Evolutionary conservation across 1,140 invertebrate genomes (phyloP).

Genomic region (Heliconius hewitsoni): DNA sequence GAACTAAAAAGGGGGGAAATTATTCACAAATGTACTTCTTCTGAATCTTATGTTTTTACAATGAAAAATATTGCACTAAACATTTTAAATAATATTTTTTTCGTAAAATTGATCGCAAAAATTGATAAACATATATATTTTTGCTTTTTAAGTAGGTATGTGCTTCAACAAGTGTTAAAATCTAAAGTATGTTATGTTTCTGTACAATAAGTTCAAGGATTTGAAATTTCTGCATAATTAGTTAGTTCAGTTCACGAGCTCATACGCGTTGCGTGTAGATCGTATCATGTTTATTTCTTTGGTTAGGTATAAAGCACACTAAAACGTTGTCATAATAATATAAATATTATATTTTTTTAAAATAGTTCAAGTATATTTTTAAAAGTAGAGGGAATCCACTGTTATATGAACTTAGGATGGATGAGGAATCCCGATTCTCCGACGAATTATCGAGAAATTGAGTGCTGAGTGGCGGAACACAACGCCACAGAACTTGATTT

Average conservation of each 20-base stretch:
- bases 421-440: too few relatives aligned
- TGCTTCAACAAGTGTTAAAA: slow-evolving; percentile 18
- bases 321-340: not conserved
- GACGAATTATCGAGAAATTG: not conserved
- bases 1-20: not conserved
- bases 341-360: too few relatives aligned
- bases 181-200: slow-evolving; percentile 23
- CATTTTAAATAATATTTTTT: not conserved
- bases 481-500: not conserved
- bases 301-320: slow-evolving; percentile 37
- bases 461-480: not conserved
- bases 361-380: too few relatives aligned
- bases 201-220: slow-evolving; percentile 59
- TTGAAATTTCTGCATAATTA: slow-evolving; percentile 61
- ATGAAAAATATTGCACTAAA: not conserved
- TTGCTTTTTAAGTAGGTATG: not conserved
- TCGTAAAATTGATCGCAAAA: not conserved
- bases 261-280: slow-evolving; percentile 56
- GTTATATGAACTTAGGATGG: too few relatives aligned
- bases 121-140: not conserved
- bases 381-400: too few relatives aligned
- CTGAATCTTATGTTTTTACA: not conserved
- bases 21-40: not conserved
- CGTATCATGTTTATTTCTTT: slow-evolving; percentile 57
- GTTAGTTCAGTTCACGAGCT: slow-evolving; percentile 51